phyloP scores from a whole-genome alignment of 2,888 invertebrate species.

The Spilosoma lubricipeda region DNA sequence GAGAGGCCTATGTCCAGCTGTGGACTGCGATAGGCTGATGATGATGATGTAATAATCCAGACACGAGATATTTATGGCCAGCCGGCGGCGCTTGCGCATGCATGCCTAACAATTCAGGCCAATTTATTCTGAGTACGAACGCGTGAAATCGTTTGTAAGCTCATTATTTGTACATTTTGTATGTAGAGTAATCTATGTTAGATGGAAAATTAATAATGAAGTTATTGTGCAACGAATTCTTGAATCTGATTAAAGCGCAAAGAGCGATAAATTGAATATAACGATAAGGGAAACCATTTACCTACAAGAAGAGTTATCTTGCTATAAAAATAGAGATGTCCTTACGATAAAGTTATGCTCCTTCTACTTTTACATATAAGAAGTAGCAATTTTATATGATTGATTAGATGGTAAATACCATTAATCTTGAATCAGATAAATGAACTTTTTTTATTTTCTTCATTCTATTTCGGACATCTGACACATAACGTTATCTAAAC shows the following conservation, averaged over 20 bases:
- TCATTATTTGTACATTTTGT: conserved; percentile 37
- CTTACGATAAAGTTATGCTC: not conserved
- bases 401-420: too few relatives aligned
- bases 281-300: not conserved
- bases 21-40: too few relatives aligned
- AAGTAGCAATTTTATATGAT: not conserved
- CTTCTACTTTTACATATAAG: not conserved
- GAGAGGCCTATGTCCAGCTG: too few relatives aligned
- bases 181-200: conserved; percentile 24
- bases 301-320: not conserved
- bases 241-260: not conserved
- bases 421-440: too few relatives aligned
- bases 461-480: too few relatives aligned
- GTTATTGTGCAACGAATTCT: not conserved
- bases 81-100: conserved; percentile 56
- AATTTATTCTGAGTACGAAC: conserved; percentile 59
- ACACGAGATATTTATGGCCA: conserved; percentile 43
- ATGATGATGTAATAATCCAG: conserved; percentile 36
- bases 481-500: too few relatives aligned
- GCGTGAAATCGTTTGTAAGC: conserved; percentile 52
- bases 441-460: too few relatives aligned
- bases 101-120: conserved; percentile 70
- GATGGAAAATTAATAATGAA: not conserved
- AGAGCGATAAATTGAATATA: not conserved
- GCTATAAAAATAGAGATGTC: not conserved